Evolutionary conservation across 2,797 vertebrate genomes (phyloP).

Genomic region (Paedocypris micromegethes): DNA sequence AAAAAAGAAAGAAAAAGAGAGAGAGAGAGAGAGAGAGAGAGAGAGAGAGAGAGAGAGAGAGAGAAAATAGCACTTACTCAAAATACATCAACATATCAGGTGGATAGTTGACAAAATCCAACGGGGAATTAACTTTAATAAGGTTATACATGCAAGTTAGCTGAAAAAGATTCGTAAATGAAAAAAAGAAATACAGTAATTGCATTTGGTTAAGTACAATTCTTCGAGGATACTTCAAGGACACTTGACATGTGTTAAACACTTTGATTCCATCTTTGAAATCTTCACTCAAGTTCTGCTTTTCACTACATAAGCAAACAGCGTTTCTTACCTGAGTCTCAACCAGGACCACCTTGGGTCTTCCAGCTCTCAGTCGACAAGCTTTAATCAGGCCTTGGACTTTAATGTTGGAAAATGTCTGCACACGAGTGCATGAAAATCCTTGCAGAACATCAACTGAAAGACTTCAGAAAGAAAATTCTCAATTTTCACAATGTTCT

Average conservation of each 20-base stretch:
- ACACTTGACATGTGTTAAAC: too few species aligned
- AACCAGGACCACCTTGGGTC: conserved; percentile 24
- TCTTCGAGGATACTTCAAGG: too few species aligned
- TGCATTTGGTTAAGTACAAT: too few species aligned
- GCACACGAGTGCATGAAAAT: conserved; percentile 40
- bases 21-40: too few species aligned
- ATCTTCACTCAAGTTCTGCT: too few species aligned
- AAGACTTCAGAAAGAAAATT: conserved; percentile 28
- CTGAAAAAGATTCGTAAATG: conserved; percentile 24
- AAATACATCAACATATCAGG: conserved; percentile 47
- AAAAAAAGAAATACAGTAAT: too few species aligned
- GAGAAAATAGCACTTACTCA: conserved; percentile 32
- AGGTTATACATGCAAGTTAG: conserved; percentile 47
- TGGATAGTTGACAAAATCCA: conserved; percentile 36
- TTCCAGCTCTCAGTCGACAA: conserved; percentile 7
- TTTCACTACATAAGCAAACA: too few species aligned
- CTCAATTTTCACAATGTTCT: not conserved
- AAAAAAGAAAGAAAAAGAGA: too few species aligned
- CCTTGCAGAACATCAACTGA: conserved; percentile 44
- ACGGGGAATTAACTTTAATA: conserved; percentile 7
- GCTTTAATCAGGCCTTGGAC: conserved; percentile 27
- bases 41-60: too few species aligned
- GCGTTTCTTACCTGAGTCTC: conserved; percentile 40
- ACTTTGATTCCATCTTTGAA: not conserved
- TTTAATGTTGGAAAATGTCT: not conserved